Conservation (phyloP, 2,113 vertebrate species). For the Picathartes gymnocephalus region DNA sequence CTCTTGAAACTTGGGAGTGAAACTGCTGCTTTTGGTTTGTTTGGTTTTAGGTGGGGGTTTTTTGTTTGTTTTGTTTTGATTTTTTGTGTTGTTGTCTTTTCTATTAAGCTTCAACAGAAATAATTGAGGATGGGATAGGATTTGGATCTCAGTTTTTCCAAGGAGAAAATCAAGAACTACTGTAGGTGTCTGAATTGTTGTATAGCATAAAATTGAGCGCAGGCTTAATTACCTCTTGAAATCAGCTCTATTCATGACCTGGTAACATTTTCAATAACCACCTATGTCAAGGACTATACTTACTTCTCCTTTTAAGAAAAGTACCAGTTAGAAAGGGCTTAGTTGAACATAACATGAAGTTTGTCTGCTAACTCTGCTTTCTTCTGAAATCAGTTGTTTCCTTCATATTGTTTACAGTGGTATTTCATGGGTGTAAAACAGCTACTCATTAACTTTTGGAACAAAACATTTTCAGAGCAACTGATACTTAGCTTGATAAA, state of each 20-base stretch:
- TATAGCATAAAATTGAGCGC: background rate
- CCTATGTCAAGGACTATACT: background rate
- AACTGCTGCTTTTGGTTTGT: background rate
- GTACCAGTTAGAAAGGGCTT: background rate
- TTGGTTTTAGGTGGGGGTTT: background rate
- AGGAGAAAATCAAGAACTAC: background rate
- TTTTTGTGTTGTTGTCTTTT: background rate
- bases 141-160: background rate
- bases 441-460: background rate
- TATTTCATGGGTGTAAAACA: background rate
- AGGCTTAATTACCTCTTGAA: background rate
- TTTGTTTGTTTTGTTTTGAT: background rate
- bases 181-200: background rate
- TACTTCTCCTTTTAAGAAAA: background rate
- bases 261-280: background rate
- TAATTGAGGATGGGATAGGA: background rate
- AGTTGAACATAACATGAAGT: background rate
- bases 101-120: background rate
- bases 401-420: background rate
- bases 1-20: background rate
- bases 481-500: background rate
- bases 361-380: background rate
- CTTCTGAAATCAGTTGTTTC: background rate
- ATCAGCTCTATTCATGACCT: background rate
- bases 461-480: background rate